A percentile compares a stretch with the other conserved stretches of the same genome.
Evolutionary conservation across 2,113 vertebrate species (phyloP).

Genomic region (Hemichromis elongatus): DNA sequence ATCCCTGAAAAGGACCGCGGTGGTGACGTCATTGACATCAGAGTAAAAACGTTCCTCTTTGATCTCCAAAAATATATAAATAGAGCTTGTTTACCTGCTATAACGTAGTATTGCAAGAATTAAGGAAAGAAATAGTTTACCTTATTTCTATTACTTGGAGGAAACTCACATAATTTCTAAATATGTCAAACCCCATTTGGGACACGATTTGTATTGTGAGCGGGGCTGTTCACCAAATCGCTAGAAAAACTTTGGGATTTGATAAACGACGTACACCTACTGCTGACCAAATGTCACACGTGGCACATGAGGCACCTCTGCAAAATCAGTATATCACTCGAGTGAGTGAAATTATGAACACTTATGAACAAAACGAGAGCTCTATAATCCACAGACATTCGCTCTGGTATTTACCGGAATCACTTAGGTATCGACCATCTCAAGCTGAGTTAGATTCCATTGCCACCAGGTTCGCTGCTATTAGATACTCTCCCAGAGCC

Average conservation of each 20-base stretch:
- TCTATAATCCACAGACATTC: too few relatives aligned
- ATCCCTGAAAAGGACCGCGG: too few relatives aligned
- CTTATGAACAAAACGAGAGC: too few relatives aligned
- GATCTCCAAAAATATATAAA: fast-evolving
- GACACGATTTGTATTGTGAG: fast-evolving
- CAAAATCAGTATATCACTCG: too few relatives aligned
- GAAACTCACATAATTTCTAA: not conserved
- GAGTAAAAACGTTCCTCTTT: not conserved
- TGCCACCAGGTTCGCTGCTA: too few relatives aligned
- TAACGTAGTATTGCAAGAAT: not conserved
- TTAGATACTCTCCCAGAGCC: too few relatives aligned
- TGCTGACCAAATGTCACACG: not conserved
- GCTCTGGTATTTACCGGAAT: too few relatives aligned
- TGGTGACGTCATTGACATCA: not conserved
- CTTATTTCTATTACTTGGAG: too few relatives aligned
- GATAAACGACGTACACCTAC: not conserved
- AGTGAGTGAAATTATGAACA: too few relatives aligned
- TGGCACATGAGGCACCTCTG: too few relatives aligned
- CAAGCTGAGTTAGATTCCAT: too few relatives aligned
- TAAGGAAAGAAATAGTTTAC: not conserved
- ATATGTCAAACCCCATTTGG: not conserved
- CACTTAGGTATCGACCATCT: too few relatives aligned
- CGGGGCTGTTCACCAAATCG: not conserved
- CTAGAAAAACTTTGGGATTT: not conserved
- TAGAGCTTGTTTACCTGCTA: not conserved